A percentile compares a stretch with the other conserved stretches of the same genome.
These are phyloP conservation scores for Macrotrachela quadricornifera DNA, from an alignment of 1,140 invertebrate genomes.

Conservation along the genomic window DNA sequence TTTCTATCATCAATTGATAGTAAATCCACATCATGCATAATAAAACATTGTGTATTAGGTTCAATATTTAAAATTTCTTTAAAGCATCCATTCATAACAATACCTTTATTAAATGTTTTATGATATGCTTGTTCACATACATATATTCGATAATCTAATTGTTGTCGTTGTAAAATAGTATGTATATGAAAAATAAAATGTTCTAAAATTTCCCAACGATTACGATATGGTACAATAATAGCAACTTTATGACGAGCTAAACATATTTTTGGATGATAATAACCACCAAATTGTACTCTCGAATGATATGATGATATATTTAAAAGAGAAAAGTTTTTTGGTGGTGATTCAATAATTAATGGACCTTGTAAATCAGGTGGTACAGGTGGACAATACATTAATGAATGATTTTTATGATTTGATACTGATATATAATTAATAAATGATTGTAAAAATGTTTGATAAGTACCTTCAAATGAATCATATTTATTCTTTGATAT, in stretches of 20 bases:
- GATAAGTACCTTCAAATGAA: no score
- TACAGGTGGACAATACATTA: no score
- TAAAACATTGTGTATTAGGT: constrained; percentile 60
- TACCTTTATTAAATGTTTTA: constrained; percentile 35
- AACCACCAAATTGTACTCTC: constrained; percentile 37
- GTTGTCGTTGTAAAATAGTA: constrained; percentile 61
- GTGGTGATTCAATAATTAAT: no score
- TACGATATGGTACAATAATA: constrained; percentile 64
- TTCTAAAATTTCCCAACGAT: constrained; percentile 52
- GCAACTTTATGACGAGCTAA: constrained; percentile 47
- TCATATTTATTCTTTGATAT: no score
- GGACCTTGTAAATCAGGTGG: no score
- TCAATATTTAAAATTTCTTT: constrained; percentile 34
- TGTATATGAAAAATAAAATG: constrained; percentile 68
- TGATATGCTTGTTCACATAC: constrained; percentile 70
- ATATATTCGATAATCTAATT: constrained; percentile 69
- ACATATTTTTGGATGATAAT: constrained; percentile 49
- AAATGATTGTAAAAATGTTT: no score
- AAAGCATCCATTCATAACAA: constrained; percentile 10
- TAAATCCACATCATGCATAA: constrained; percentile 67
- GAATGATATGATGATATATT: no score
- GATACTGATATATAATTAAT: no score
- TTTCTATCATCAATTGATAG: constrained; percentile 27
- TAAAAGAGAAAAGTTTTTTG: no score
- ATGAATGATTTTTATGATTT: no score